Base-by-base conservation (phyloP, 92 coral and sea anemone genomes). In the Plumapathes pennacea region DNA sequence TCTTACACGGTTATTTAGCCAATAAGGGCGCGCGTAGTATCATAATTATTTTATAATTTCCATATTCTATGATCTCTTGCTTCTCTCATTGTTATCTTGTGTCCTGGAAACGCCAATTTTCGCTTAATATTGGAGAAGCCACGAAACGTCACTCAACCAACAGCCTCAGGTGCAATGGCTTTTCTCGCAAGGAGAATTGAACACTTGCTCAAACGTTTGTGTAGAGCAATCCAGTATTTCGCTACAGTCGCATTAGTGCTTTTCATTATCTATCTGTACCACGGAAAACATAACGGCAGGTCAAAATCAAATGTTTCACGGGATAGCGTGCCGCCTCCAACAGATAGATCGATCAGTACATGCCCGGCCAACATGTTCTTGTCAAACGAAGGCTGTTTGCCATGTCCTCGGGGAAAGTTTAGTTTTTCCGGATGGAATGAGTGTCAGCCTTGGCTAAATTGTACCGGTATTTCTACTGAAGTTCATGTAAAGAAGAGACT, bases 371-470 rank as follows among this genome's bases (percentile, higher is more conserved):
- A 49, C 71, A 26, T 13, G 46, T 28, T 34, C 5, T 1, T 21
- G 13, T 4, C 58, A 37, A 19, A 0, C 4, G 26, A 24, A 8
- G 48, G 59, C 29, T 77, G 77, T 15, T 5, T 60, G 26, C 37
- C 54, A 8, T 77, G 84, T 45, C 77, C 59, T 1, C 38, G 28
- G 6, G 84, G 78, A 5, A 40, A 64, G 31, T 77, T 77, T 36
- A 60, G 84, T 36, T 53, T 77, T 26, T 23, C 59, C 10, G 62
- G 51, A 6, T 77, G 84, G 84, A 69, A 27, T 36, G 54, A 72
- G 1, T 77, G 84, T 24, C 47, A 33, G 25, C 60, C 78, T 4
- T 77, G 70, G 65, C 46, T 77, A n/a, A 45, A 69, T 14, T 77
- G 84, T 25, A 32, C 65, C 5, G 59, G 60, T 21, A 77, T 77